Evolutionary conservation across 1,140 invertebrate species (phyloP).

Genomic region (Carposina sasakii): DNA sequence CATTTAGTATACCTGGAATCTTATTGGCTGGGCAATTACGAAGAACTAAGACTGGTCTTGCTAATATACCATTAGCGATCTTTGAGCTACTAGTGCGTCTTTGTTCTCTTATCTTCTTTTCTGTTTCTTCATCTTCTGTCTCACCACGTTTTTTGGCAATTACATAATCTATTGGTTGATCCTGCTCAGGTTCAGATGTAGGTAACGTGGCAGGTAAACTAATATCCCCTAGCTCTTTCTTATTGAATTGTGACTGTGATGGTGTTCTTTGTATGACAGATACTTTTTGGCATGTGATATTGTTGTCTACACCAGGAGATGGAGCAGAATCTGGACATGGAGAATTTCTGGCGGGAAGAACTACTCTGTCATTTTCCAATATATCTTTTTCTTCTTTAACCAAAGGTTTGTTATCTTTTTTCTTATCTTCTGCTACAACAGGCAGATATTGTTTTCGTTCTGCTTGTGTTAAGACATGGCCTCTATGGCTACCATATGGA

Average conservation of each 20-base stretch:
- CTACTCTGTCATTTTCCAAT: constrained; percentile 53
- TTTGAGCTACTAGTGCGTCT: constrained; percentile 74
- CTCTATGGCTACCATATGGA: constrained; percentile 80
- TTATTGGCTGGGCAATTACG: constrained; percentile 71
- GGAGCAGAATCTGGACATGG: constrained; percentile 65
- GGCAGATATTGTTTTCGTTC: constrained; percentile 86
- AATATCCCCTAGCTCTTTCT: constrained; percentile 71
- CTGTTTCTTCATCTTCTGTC: constrained; percentile 76
- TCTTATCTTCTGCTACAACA: constrained; percentile 65
- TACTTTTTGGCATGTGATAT: constrained; percentile 76
- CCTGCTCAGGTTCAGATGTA: constrained; percentile 77
- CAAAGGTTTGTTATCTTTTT: constrained; percentile 58
- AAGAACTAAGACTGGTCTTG: constrained; percentile 59
- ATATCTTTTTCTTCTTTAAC: constrained; percentile 64
- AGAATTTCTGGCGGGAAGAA: constrained; percentile 62
- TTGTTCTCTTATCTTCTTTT: constrained; percentile 74
- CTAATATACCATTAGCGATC: constrained; percentile 72
- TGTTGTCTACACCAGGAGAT: constrained; percentile 64
- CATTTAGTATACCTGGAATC: constrained; percentile 74
- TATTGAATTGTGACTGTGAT: constrained; percentile 71
- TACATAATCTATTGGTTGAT: constrained; percentile 90
- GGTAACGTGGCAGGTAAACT: constrained; percentile 65
- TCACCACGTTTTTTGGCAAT: constrained; percentile 84
- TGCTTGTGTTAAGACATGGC: constrained; percentile 82
- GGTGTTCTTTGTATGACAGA: constrained; percentile 90